These are phyloP conservation scores for Drosophila aldrichi DNA, from an alignment of 2,888 invertebrate species.

Conservation along the genomic window DNA sequence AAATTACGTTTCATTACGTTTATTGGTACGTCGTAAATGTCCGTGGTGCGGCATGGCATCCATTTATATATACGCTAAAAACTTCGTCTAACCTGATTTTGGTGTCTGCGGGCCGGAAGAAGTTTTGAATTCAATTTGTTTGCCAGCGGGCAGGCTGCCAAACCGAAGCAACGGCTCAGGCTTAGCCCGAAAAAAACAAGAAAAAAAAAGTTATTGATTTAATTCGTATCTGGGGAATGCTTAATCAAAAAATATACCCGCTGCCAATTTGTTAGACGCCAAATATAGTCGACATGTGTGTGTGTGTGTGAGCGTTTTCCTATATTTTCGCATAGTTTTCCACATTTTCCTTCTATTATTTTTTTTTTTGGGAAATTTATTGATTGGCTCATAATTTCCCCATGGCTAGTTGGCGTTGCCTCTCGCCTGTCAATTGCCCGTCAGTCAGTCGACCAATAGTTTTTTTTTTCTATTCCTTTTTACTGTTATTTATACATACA, in stretches of 20 bases:
- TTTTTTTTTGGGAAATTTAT: slow-evolving; percentile 32
- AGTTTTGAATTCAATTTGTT: slow-evolving; percentile 76
- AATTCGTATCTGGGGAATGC: slow-evolving; percentile 79
- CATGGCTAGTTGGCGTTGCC: slow-evolving; percentile 44
- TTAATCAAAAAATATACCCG: slow-evolving; percentile 73
- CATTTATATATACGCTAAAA: slow-evolving; percentile 14
- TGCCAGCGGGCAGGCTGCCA: slow-evolving; percentile 61
- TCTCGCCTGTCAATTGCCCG: slow-evolving; percentile 39
- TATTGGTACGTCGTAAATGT: slow-evolving; percentile 63
- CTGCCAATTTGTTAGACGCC: slow-evolving; percentile 62
- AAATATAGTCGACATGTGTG: slow-evolving; percentile 23
- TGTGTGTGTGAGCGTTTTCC: slow-evolving; percentile 37
- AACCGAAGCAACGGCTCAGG: slow-evolving; percentile 45
- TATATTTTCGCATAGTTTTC: slow-evolving; percentile 45
- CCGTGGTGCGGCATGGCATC: neutral
- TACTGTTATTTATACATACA: neutral
- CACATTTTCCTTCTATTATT: slow-evolving; percentile 8
- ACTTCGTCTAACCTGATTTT: slow-evolving; percentile 24
- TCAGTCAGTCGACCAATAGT: slow-evolving; percentile 27
- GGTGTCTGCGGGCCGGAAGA: slow-evolving; percentile 29
- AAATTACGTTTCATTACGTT: slow-evolving; percentile 77
- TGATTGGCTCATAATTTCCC: slow-evolving; percentile 60
- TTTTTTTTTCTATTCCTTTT: neutral
- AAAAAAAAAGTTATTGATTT: slow-evolving; percentile 70
- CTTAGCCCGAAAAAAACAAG: slow-evolving; percentile 23